A percentile compares a stretch with the other conserved stretches of the same genome.
Conservation (phyloP, 1,140 invertebrate species). For the Delia radicum region DNA sequence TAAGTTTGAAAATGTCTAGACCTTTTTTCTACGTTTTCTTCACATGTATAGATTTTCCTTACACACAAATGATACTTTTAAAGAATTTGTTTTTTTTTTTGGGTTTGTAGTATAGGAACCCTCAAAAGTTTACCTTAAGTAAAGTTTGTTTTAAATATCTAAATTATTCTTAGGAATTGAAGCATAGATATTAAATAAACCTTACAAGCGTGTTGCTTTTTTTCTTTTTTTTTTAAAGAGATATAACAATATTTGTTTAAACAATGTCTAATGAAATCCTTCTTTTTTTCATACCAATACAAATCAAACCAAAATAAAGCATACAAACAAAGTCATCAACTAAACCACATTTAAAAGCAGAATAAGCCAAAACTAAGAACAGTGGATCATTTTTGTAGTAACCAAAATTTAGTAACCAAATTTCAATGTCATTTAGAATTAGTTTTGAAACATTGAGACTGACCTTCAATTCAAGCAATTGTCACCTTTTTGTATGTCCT, state of each 20-base stretch:
- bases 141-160: constrained; percentile 5
- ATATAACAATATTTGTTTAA: background rate
- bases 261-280: background rate
- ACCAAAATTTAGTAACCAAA: background rate
- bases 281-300: too few relatives aligned
- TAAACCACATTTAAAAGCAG: background rate
- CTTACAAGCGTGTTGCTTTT: background rate
- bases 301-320: background rate
- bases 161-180: background rate
- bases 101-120: background rate
- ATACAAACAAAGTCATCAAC: background rate
- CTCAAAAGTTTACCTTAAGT: constrained; percentile 16
- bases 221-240: background rate
- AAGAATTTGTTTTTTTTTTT: too few relatives aligned
- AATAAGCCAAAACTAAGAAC: background rate
- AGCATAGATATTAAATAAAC: background rate
- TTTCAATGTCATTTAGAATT: constrained; percentile 1
- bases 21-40: background rate
- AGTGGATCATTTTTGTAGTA: background rate
- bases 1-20: constrained; percentile 12
- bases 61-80: background rate
- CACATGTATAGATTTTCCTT: background rate
- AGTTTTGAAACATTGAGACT: background rate
- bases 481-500: background rate
- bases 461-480: constrained; percentile 13